Evolutionary conservation across 2,113 vertebrate species (phyloP), one percentile per base, ranked within the genome.

Genomic region (Petaurus breviceps): DNA sequence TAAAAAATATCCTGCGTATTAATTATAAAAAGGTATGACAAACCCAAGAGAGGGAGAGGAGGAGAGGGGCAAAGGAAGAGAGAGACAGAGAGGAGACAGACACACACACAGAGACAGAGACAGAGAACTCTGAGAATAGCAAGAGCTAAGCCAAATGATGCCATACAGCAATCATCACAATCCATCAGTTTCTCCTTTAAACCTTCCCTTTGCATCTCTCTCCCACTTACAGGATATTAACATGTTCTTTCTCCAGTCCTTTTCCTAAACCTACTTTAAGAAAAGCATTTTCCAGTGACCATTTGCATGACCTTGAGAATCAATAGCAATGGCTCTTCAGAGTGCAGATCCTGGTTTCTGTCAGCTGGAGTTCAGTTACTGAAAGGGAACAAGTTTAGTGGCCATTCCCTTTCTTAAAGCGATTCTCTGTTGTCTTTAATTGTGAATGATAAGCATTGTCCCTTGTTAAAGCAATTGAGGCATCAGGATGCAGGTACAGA

Each of bases 391-490:
- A 23, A 43, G 68, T 43, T 23, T 43, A 43, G 23, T 43, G 37
- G 23, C 37, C 7, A n/a, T 22, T 84, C 19, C 68, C 68, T 84
- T 43, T 77, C 68, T 43, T 43, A 84, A 84, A 43, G 68, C 37
- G 16, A 22, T 43, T 84, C 68, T 43, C 19, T 51, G 11, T 95
- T 47, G 50, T 92, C 90, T 92, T 51, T 90, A 91, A 89, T 90
- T 19, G 95, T 92, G 46, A 84, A 50, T 52, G 37, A 55, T 96
- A 96, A 25, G 11, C 51, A 91, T 96, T 91, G 95, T 77, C 51
- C 90, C 14, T 8, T 54, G 31, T 23, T 47, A 90, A 92, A 49
- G 68, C 4, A 19, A 55, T 12, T 26, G 52, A 57, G 55, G 57
- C 52, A n/a, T 53, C 25, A 28, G 26, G n/a, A 68, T 47, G 90